A percentile compares a stretch with the other conserved stretches of the same genome.
Conservation (phyloP, 2,797 vertebrate species). For the Artibeus lituratus region DNA sequence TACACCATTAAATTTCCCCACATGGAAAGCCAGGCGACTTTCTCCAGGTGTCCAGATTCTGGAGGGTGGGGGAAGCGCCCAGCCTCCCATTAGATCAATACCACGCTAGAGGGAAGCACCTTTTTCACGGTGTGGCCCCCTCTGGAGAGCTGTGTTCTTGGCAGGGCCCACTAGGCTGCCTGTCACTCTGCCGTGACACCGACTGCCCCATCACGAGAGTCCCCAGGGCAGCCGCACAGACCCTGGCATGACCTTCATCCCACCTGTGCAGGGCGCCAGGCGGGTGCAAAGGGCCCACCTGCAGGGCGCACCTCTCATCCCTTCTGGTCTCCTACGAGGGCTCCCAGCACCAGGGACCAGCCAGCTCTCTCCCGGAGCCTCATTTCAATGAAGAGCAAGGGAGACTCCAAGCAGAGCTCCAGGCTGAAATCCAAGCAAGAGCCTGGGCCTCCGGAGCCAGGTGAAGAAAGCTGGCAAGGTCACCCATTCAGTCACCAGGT, state of each 20-base stretch:
- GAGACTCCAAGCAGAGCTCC: not conserved
- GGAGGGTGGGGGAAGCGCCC: not conserved
- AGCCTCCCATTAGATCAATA: conserved; percentile 21
- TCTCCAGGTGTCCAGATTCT: conserved; percentile 74
- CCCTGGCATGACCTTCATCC: not conserved
- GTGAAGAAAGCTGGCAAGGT: conserved; percentile 89
- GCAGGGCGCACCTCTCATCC: rapidly evolving
- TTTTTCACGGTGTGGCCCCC: not conserved
- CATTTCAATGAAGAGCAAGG: not conserved
- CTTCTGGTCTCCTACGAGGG: not conserved
- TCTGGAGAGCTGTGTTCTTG: not conserved
- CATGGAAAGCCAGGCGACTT: conserved; percentile 61
- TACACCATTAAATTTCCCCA: conserved; percentile 68
- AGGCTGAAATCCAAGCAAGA: conserved; percentile 26
- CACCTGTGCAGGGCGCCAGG: not conserved
- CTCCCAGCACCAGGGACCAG: not conserved
- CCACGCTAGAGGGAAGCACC: not conserved
- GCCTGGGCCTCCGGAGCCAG: conserved; percentile 74
- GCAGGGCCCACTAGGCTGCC: not conserved
- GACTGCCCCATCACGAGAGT: not conserved
- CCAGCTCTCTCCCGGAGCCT: not conserved
- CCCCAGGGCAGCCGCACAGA: rapidly evolving
- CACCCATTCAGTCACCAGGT: conserved; percentile 91
- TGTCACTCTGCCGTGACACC: not conserved
- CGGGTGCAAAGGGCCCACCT: not conserved